Conservation (phyloP, 2,113 vertebrate species). For the Prietella phreatophila region DNA sequence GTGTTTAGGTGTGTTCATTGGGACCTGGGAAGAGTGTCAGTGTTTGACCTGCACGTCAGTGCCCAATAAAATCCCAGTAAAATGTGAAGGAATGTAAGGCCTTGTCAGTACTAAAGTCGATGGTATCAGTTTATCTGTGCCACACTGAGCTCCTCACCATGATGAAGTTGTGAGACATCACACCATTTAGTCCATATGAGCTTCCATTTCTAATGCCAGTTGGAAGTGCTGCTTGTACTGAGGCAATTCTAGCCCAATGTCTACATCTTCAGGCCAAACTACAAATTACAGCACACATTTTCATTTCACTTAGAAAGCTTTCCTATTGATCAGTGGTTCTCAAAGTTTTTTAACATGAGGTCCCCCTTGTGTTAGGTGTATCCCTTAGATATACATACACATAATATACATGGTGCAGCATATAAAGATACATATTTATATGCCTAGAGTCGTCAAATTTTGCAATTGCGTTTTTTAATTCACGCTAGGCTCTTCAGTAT, state of each 20-base stretch:
- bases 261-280: constrained; percentile 34
- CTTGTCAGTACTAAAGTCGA: background rate
- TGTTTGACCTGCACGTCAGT: constrained; percentile 5
- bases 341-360: too few relatives aligned
- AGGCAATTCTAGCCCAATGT: background rate
- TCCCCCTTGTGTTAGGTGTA: too few relatives aligned
- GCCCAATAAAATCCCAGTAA: background rate
- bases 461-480: too few relatives aligned
- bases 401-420: too few relatives aligned
- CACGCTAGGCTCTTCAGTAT: too few relatives aligned
- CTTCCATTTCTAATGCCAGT: constrained; percentile 1
- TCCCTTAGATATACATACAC: too few relatives aligned
- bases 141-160: constrained; percentile 12
- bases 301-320: background rate
- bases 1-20: background rate
- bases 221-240: background rate
- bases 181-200: constrained; percentile 6
- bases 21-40: background rate
- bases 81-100: background rate
- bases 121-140: constrained; percentile 16
- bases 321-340: too few relatives aligned
- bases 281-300: background rate
- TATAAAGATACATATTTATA: too few relatives aligned
- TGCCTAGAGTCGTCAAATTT: too few relatives aligned
- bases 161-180: background rate